phyloP scores from a whole-genome alignment of 2,888 invertebrate genomes.

The Atherix ibis region DNA sequence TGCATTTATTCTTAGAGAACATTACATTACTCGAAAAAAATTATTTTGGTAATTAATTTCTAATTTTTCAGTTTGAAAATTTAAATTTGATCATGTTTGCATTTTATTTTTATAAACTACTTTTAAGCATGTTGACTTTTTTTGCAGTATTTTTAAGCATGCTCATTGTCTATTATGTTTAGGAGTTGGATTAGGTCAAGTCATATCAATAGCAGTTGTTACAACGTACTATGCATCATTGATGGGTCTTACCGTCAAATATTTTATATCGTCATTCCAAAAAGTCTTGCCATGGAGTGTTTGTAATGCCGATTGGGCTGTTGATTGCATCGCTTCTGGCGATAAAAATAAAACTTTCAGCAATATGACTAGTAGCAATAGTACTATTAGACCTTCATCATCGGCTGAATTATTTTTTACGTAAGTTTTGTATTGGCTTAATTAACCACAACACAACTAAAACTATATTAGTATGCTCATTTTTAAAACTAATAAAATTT shows the following conservation, averaged over 20 bases:
- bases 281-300: slow-evolving; percentile 44
- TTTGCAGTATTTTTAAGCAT: not conserved
- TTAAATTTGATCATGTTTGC: not conserved
- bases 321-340: slow-evolving; percentile 30
- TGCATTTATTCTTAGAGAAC: slow-evolving; percentile 7
- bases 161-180: slow-evolving; percentile 9
- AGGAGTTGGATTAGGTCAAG: slow-evolving; percentile 43
- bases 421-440: slow-evolving; percentile 24
- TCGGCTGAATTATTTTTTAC: slow-evolving; percentile 33
- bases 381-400: slow-evolving; percentile 16
- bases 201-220: slow-evolving; percentile 38
- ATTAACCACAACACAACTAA: not conserved
- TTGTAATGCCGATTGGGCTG: slow-evolving; percentile 39
- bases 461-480: no score
- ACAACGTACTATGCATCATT: slow-evolving; percentile 50
- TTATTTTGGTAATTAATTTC: not conserved
- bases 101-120: slow-evolving; percentile 1
- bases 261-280: slow-evolving; percentile 45
- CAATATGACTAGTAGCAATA: slow-evolving; percentile 5
- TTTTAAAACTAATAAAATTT: no score
- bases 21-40: not conserved
- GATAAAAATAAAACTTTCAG: slow-evolving; percentile 15
- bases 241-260: slow-evolving; percentile 47
- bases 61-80: no score
- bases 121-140: not conserved